These are phyloP conservation scores for Ornithoptera priamus DNA, from an alignment of 2,888 invertebrate species.

Conservation along the genomic window DNA sequence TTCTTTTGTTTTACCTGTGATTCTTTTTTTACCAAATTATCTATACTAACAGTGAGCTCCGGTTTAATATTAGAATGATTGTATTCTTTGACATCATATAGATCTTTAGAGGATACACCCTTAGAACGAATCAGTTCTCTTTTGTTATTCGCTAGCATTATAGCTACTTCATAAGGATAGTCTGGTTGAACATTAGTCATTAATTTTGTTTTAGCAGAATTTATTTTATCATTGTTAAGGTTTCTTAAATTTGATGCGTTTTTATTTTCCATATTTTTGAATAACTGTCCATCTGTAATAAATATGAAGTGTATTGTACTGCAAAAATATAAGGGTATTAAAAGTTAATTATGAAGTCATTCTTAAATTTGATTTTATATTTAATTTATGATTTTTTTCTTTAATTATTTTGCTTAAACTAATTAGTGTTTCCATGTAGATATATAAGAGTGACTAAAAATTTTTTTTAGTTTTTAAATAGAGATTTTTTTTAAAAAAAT, in stretches of 20 bases:
- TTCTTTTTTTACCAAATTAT: slow-evolving; percentile 23
- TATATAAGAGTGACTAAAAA: too few species aligned
- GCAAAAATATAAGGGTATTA: not conserved
- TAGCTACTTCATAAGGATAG: slow-evolving; percentile 59
- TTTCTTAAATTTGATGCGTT: slow-evolving; percentile 37
- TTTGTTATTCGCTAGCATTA: slow-evolving; percentile 45
- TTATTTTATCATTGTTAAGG: slow-evolving; percentile 33
- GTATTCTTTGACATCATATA: slow-evolving; percentile 23
- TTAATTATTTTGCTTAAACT: too few species aligned
- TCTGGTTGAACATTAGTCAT: slow-evolving; percentile 49
- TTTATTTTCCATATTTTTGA: slow-evolving; percentile 32
- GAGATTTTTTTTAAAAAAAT: too few species aligned
- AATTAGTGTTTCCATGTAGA: too few species aligned
- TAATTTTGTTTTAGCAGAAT: slow-evolving; percentile 43
- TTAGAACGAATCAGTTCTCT: slow-evolving; percentile 26
- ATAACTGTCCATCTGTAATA: slow-evolving; percentile 31
- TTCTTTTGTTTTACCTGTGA: slow-evolving; percentile 19
- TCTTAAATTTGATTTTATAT: not conserved
- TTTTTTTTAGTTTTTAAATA: too few species aligned
- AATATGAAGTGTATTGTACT: not conserved
- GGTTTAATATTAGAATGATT: slow-evolving; percentile 11
- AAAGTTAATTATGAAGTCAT: not conserved
- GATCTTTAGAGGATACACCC: slow-evolving; percentile 16
- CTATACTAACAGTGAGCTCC: slow-evolving; percentile 11
- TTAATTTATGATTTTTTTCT: too few species aligned